A percentile compares a stretch with the other conserved stretches of the same genome.
These are phyloP conservation scores for Apistogramma diplotaenia DNA, from an alignment of 2,113 vertebrate species.

Conservation along the genomic window DNA sequence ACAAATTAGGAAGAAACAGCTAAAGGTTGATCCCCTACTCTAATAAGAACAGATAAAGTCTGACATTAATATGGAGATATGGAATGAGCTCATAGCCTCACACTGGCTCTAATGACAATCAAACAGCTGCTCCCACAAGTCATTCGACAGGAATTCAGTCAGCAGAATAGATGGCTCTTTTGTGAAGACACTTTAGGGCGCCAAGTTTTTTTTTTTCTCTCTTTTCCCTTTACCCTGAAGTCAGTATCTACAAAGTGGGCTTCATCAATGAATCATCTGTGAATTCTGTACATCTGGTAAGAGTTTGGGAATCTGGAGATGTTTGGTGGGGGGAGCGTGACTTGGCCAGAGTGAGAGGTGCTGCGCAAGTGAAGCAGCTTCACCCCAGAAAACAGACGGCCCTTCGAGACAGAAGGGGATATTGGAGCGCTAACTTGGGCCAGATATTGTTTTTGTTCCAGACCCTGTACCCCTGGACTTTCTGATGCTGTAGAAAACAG, in stretches of 20 bases:
- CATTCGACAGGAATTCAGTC: constrained; percentile 69
- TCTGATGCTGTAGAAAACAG: constrained; percentile 5
- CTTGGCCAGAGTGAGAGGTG: constrained; percentile 62
- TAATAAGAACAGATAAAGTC: constrained; percentile 36
- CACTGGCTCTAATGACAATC: constrained; percentile 58
- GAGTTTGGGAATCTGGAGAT: constrained; percentile 80
- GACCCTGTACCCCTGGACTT: background rate
- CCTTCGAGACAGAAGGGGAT: constrained; percentile 6
- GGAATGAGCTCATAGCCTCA: constrained; percentile 49
- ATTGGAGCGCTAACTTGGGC: background rate
- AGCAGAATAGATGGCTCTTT: constrained; percentile 67
- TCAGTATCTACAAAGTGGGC: constrained; percentile 82
- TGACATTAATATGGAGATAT: constrained; percentile 54
- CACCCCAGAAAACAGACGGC: constrained; percentile 59
- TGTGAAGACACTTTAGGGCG: constrained; percentile 65
- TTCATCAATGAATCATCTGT: constrained; percentile 81
- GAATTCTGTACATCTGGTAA: constrained; percentile 87
- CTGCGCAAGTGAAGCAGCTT: constrained; percentile 69
- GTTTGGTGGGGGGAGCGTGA: constrained; percentile 69
- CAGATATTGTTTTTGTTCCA: background rate
- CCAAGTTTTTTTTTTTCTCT: constrained; percentile 33
- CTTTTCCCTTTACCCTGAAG: constrained; percentile 56
- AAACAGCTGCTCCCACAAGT: constrained; percentile 70
- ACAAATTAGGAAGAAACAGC: constrained; percentile 25
- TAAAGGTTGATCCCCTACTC: background rate